Evolutionary conservation across 2,113 vertebrate species (phyloP).

Genomic region (Gavialis gangeticus): DNA sequence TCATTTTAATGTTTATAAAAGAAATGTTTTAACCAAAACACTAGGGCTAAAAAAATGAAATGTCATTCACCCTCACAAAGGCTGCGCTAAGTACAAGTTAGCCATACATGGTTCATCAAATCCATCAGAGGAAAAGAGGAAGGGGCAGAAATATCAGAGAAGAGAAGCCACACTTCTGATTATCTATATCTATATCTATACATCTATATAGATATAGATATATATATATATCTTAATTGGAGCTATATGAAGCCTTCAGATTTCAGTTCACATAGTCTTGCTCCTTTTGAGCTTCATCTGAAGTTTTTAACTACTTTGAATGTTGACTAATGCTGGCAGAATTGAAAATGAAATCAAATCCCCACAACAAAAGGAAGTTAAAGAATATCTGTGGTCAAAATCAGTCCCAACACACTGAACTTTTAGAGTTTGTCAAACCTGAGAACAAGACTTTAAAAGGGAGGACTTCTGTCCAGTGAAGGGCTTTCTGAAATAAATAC

Average conservation of each 20-base stretch:
- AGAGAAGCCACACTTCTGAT: neutral
- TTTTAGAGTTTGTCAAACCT: too few relatives aligned
- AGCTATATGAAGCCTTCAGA: neutral
- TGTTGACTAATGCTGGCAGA: neutral
- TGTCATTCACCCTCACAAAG: neutral
- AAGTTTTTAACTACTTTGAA: neutral
- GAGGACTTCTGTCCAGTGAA: too few relatives aligned
- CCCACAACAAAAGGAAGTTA: neutral
- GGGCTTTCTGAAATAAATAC: too few relatives aligned
- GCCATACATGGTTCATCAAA: neutral
- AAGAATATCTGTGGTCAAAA: neutral
- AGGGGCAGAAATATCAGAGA: rapidly evolving
- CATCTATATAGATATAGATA: too few relatives aligned
- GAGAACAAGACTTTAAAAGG: too few relatives aligned
- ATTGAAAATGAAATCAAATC: neutral
- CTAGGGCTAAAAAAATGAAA: neutral
- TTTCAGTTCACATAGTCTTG: neutral
- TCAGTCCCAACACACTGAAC: too few relatives aligned
- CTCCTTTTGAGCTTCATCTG: neutral
- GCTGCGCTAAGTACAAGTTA: neutral
- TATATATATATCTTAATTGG: neutral
- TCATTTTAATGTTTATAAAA: neutral
- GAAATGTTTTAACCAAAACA: neutral
- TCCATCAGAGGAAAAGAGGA: neutral
- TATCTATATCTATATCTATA: neutral